phyloP scores from a whole-genome alignment of 2,113 vertebrate genomes.

The Gobio gobio region DNA sequence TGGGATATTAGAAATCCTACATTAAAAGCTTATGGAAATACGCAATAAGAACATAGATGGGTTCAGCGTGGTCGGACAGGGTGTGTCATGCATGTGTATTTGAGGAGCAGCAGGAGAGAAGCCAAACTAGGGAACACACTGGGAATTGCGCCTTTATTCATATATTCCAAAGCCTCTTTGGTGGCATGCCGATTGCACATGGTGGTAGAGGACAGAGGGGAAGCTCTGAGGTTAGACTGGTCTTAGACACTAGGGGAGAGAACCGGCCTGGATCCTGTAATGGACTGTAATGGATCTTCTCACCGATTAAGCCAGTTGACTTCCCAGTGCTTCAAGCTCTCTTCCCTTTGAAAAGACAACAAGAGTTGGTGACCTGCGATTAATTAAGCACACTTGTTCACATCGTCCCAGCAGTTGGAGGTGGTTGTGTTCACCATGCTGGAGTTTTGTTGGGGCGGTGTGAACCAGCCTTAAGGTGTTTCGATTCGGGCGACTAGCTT shows the following conservation, averaged over 20 bases:
- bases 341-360: constrained; percentile 79
- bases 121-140: constrained; percentile 21
- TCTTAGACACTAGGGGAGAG: constrained; percentile 9
- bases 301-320: constrained; percentile 81
- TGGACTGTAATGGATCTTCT: too few species aligned
- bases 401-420: background rate
- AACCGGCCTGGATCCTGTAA: constrained; percentile 43
- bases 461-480: constrained; percentile 42
- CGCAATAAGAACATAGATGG: constrained; percentile 8
- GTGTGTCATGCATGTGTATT: constrained; percentile 36
- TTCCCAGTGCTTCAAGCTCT: constrained; percentile 81
- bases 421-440: background rate
- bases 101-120: constrained; percentile 13
- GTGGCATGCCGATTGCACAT: background rate
- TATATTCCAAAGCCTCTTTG: background rate
- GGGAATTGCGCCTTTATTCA: constrained; percentile 10
- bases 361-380: constrained; percentile 62
- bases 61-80: background rate
- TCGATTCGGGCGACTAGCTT: constrained; percentile 39
- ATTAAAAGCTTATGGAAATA: constrained; percentile 31
- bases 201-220: constrained; percentile 17
- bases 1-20: constrained; percentile 14
- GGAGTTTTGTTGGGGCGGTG: background rate
- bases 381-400: constrained; percentile 32
- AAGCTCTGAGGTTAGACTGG: constrained; percentile 43